phyloP scores from a whole-genome alignment of 2,113 vertebrate species.

The Crotalus helleri region DNA sequence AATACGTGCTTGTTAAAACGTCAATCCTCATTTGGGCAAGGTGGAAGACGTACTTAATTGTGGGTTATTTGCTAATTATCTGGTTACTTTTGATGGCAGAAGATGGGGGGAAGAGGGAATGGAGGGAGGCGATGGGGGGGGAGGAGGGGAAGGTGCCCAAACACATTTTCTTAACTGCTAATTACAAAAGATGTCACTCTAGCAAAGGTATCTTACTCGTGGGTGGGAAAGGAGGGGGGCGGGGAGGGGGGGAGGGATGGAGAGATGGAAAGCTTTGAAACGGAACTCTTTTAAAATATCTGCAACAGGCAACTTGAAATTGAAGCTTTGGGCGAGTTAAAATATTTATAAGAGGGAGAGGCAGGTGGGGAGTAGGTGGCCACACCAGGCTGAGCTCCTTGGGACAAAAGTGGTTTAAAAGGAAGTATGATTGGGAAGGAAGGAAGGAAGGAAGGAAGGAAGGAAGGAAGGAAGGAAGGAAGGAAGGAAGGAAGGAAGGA shows the following conservation, averaged over 20 bases:
- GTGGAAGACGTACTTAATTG: constrained; percentile 21
- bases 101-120: neutral
- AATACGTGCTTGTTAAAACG: constrained; percentile 27
- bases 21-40: constrained; percentile 30
- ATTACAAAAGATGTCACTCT: constrained; percentile 55
- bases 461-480: neutral
- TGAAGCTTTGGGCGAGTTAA: neutral
- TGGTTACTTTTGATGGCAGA: constrained; percentile 34
- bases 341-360: neutral
- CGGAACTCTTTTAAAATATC: neutral
- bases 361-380: neutral
- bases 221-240: neutral
- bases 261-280: neutral
- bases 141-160: neutral
- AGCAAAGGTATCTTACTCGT: constrained; percentile 37
- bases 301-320: neutral
- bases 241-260: accelerated
- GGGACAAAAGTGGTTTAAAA: too few relatives aligned
- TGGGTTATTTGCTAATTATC: constrained; percentile 52
- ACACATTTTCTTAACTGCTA: constrained; percentile 39
- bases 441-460: too few relatives aligned
- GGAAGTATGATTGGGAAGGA: neutral
- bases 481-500: neutral
- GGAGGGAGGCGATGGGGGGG: neutral
- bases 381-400: neutral